Conservation (phyloP, 2,888 invertebrate species). For the Athalia circularis region DNA sequence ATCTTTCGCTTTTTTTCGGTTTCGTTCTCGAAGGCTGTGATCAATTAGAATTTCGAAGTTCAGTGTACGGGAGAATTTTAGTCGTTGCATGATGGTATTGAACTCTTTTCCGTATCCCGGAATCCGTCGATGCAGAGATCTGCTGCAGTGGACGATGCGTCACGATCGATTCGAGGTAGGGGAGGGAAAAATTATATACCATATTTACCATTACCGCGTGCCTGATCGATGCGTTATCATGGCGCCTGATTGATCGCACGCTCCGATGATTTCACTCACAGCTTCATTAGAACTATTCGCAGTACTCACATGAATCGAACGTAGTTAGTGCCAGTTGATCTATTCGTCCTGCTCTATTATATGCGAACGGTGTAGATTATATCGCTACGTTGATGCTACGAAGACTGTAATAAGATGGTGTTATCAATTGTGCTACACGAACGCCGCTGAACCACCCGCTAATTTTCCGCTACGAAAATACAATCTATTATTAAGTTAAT, state of each 20-base stretch:
- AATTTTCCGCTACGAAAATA: too few relatives aligned
- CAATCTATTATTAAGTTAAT: too few relatives aligned
- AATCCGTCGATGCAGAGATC: too few relatives aligned
- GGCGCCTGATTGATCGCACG: neutral
- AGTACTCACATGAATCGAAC: conserved; percentile 6
- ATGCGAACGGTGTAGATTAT: conserved; percentile 21
- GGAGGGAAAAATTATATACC: neutral
- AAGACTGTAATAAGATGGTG: neutral
- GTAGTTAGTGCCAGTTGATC: conserved; percentile 12
- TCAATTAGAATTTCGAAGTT: too few relatives aligned
- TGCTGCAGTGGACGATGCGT: too few relatives aligned
- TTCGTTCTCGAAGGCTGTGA: too few relatives aligned
- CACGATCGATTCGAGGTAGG: too few relatives aligned
- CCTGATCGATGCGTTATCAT: conserved; percentile 15
- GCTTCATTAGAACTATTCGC: conserved; percentile 27
- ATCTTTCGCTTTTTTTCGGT: neutral
- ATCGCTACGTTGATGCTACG: neutral
- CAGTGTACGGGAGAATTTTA: too few relatives aligned
- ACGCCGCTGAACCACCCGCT: too few relatives aligned
- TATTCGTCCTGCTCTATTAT: conserved; percentile 21
- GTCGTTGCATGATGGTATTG: too few relatives aligned
- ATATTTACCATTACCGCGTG: neutral
- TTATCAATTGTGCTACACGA: conserved; percentile 13
- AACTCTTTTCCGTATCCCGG: too few relatives aligned
- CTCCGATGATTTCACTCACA: conserved; percentile 31